These are phyloP conservation scores for Progne subis DNA, from an alignment of 2,113 vertebrate species.

Conservation along the genomic window DNA sequence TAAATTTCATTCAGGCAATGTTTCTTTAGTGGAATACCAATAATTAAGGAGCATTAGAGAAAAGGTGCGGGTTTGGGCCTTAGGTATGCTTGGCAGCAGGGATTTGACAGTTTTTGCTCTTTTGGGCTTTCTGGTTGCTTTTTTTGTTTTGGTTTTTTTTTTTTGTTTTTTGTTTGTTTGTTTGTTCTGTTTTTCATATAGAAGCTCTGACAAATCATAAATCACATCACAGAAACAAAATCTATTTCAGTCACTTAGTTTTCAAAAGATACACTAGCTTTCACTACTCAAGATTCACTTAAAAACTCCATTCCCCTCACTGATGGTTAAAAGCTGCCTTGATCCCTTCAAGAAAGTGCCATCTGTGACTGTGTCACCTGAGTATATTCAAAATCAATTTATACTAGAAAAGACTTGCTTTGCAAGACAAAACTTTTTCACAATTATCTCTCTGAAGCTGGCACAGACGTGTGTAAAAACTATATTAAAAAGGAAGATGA, in stretches of 20 bases:
- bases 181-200: background rate
- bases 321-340: background rate
- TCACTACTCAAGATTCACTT: background rate
- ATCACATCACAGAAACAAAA: background rate
- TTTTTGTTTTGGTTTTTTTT: background rate
- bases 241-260: background rate
- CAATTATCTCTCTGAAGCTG: background rate
- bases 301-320: background rate
- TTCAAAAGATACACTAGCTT: background rate
- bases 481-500: background rate
- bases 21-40: background rate
- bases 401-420: background rate
- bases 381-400: background rate
- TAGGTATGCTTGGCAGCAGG: accelerated
- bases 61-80: background rate
- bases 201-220: background rate
- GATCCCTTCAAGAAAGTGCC: background rate
- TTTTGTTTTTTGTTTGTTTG: background rate
- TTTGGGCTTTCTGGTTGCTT: background rate
- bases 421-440: background rate
- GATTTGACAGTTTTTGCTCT: background rate
- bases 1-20: background rate
- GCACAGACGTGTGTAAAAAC: background rate
- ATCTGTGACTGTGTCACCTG: background rate
- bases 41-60: background rate